Conservation (phyloP, 1,140 invertebrate species). For the Bombus superbus region DNA sequence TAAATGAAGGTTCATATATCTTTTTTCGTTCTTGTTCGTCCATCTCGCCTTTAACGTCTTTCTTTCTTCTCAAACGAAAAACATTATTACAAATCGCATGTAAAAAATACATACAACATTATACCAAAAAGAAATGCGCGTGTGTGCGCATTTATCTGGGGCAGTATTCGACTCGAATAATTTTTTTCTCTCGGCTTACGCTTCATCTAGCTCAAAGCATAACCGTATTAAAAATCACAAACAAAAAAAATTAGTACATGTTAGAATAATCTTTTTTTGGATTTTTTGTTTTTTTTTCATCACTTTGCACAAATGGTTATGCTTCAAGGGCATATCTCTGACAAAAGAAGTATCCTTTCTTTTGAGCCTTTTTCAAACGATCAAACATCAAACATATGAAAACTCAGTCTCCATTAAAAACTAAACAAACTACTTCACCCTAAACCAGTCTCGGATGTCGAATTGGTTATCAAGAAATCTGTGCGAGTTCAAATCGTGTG, state of each 20-base stretch:
- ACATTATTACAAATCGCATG: constrained; percentile 16
- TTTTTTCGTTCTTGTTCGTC: not conserved
- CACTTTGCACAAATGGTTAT: not conserved
- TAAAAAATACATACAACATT: not conserved
- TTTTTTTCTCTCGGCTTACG: constrained; percentile 19
- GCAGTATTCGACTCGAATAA: constrained; percentile 51
- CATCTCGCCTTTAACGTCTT: not conserved
- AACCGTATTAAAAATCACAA: constrained; percentile 25
- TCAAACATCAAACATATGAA: constrained; percentile 25
- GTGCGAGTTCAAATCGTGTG: constrained; percentile 44
- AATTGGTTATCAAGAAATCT: constrained; percentile 36
- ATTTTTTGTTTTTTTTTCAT: not conserved
- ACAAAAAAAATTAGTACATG: constrained; percentile 3
- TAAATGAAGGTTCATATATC: constrained; percentile 19
- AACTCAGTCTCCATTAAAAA: constrained; percentile 12
- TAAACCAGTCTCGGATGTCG: constrained; percentile 12
- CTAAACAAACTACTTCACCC: constrained; percentile 23
- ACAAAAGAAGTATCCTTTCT: constrained; percentile 7
- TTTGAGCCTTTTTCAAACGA: constrained; percentile 11
- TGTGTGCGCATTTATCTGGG: constrained; percentile 40
- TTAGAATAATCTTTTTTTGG: not conserved
- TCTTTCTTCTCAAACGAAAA: constrained; percentile 25
- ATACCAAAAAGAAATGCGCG: constrained; percentile 44
- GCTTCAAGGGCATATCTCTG: constrained; percentile 1
- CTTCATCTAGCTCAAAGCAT: not conserved